phyloP scores from a whole-genome alignment of 2,113 vertebrate genomes.

The Eptatretus burgeri region DNA sequence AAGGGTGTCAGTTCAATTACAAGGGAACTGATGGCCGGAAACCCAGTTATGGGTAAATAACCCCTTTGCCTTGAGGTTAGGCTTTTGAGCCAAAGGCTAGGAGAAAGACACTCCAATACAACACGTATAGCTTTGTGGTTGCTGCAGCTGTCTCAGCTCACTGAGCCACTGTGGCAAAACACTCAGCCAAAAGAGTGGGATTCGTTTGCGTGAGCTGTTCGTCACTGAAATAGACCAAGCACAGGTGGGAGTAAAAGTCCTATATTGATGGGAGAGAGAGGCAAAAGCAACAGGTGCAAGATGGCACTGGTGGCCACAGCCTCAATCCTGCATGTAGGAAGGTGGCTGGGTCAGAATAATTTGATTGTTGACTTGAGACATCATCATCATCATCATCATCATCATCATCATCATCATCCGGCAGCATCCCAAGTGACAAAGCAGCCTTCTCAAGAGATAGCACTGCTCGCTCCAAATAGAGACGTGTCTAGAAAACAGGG shows the following conservation, averaged over 20 bases:
- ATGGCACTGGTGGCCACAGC: not conserved
- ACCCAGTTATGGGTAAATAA: too few relatives aligned
- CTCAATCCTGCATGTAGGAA: not conserved
- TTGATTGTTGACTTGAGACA: not conserved
- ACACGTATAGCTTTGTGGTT: too few relatives aligned
- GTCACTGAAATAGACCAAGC: too few relatives aligned
- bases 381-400: not conserved
- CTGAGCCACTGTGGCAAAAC: too few relatives aligned
- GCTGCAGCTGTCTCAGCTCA: too few relatives aligned
- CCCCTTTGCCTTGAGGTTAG: too few relatives aligned
- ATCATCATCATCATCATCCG: not conserved
- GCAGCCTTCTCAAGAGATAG: not conserved
- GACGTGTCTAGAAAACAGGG: not conserved
- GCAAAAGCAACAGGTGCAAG: not conserved
- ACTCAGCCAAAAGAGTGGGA: too few relatives aligned
- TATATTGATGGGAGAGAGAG: not conserved
- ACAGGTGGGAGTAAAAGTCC: not conserved
- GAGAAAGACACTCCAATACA: too few relatives aligned
- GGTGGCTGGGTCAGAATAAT: not conserved
- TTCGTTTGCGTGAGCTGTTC: too few relatives aligned
- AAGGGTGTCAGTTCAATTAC: too few relatives aligned
- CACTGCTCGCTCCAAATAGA: conserved; percentile 1
- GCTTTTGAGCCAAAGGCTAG: too few relatives aligned
- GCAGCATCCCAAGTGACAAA: not conserved
- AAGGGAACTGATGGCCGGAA: too few relatives aligned